Evolutionary conservation across 2,797 vertebrate species (phyloP).

Genomic region (Accipiter badius): DNA sequence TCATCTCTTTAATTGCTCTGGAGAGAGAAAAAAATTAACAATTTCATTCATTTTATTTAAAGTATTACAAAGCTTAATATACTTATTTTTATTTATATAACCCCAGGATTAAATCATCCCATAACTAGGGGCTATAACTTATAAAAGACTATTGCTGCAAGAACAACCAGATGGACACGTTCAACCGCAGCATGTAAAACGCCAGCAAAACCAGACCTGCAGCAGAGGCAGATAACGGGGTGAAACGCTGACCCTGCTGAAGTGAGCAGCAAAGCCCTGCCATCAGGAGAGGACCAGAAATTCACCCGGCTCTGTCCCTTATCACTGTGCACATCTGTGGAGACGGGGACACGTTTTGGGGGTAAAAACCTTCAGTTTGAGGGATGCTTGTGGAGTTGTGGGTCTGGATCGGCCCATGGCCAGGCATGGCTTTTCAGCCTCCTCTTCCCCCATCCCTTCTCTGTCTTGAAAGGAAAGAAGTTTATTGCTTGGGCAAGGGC

Average conservation of each 20-base stretch:
- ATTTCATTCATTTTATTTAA: neutral
- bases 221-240: slow-evolving; percentile 6
- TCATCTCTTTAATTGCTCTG: neutral
- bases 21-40: neutral
- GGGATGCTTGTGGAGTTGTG: neutral
- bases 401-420: neutral
- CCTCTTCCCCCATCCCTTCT: neutral
- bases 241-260: neutral
- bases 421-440: neutral
- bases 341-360: neutral
- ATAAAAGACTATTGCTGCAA: neutral
- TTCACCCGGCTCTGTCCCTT: neutral
- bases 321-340: neutral
- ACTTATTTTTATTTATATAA: neutral
- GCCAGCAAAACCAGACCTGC: neutral
- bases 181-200: neutral
- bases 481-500: neutral
- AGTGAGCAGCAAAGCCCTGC: neutral
- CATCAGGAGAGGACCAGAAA: neutral
- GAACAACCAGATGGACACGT: neutral
- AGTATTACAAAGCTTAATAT: neutral
- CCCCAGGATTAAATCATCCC: neutral
- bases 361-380: neutral
- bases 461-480: neutral
- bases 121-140: neutral